These are phyloP conservation scores for Nannobrachium achirus DNA, from an alignment of 2,113 vertebrate genomes.

Conservation along the genomic window DNA sequence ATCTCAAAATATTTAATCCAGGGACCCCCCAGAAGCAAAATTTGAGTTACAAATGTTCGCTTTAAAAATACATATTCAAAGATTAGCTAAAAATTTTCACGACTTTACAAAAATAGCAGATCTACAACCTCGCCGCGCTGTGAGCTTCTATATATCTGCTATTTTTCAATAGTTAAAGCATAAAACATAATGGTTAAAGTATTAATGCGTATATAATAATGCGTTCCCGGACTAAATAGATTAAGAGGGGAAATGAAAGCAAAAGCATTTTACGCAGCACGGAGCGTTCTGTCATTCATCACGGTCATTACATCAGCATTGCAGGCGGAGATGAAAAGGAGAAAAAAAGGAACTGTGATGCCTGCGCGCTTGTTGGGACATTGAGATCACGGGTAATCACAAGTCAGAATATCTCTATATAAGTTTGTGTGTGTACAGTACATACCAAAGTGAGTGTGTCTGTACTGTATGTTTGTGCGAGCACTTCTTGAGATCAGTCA, in stretches of 20 bases:
- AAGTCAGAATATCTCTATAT: neutral
- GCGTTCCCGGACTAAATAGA: too few relatives aligned
- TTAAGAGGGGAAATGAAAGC: conserved; percentile 12
- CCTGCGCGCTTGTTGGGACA: conserved; percentile 4
- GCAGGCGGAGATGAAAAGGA: neutral
- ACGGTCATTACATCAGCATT: conserved; percentile 21
- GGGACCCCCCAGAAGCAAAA: too few relatives aligned
- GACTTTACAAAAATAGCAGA: too few relatives aligned
- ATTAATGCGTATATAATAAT: too few relatives aligned
- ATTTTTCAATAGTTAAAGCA: too few relatives aligned
- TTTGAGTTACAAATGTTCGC: too few relatives aligned
- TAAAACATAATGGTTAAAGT: too few relatives aligned
- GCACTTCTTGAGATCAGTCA: conserved; percentile 11
- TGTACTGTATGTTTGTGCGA: neutral
- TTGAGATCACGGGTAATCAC: conserved; percentile 16
- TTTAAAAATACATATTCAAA: too few relatives aligned
- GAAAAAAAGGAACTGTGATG: neutral
- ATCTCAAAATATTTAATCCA: too few relatives aligned
- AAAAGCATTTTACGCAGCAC: conserved; percentile 8
- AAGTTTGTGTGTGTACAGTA: neutral
- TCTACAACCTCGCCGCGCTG: too few relatives aligned
- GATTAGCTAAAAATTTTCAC: too few relatives aligned
- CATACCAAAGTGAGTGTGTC: conserved; percentile 4
- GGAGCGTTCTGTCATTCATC: conserved; percentile 9
- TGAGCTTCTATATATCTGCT: too few relatives aligned